Evolutionary conservation across 2,113 vertebrate species (phyloP).

Genomic region (Tetraodon nigroviridis): DNA sequence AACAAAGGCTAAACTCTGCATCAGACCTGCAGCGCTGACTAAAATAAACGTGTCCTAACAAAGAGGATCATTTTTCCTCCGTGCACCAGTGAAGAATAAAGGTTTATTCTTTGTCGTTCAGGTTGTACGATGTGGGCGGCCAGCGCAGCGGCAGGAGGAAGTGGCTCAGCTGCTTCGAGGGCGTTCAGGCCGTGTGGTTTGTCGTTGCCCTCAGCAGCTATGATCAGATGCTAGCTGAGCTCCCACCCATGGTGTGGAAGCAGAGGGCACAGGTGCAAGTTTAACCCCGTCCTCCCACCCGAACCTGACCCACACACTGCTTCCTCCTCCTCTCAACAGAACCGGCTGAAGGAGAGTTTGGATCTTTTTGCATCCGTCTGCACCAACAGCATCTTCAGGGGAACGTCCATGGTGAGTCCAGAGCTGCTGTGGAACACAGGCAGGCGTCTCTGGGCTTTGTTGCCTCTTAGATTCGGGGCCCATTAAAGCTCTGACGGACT

Average conservation of each 20-base stretch:
- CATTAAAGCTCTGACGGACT: too few relatives aligned
- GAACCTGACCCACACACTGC: background rate
- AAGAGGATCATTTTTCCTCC: too few relatives aligned
- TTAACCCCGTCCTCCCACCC: background rate
- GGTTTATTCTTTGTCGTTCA: conserved; percentile 14
- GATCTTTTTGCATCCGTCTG: conserved; percentile 68
- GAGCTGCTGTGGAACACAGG: background rate
- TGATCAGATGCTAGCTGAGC: conserved; percentile 53
- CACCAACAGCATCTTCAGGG: conserved; percentile 52
- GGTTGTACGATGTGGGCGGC: conserved; percentile 72
- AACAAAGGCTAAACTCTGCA: background rate
- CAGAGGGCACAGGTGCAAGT: background rate
- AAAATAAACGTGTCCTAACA: too few relatives aligned
- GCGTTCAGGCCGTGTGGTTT: conserved; percentile 66
- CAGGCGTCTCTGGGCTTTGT: too few relatives aligned
- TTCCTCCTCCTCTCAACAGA: conserved; percentile 41
- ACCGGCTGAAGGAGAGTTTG: conserved; percentile 67
- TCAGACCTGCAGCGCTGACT: too few relatives aligned
- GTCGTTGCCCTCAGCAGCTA: conserved; percentile 71
- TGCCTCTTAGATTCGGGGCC: too few relatives aligned
- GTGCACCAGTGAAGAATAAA: background rate
- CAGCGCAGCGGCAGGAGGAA: conserved; percentile 67
- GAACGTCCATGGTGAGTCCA: conserved; percentile 62
- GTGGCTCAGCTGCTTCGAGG: conserved; percentile 74
- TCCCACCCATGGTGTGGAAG: conserved; percentile 47